Evolutionary conservation across 2,113 vertebrate species (phyloP).

Genomic region (Rhinogobius similis): DNA sequence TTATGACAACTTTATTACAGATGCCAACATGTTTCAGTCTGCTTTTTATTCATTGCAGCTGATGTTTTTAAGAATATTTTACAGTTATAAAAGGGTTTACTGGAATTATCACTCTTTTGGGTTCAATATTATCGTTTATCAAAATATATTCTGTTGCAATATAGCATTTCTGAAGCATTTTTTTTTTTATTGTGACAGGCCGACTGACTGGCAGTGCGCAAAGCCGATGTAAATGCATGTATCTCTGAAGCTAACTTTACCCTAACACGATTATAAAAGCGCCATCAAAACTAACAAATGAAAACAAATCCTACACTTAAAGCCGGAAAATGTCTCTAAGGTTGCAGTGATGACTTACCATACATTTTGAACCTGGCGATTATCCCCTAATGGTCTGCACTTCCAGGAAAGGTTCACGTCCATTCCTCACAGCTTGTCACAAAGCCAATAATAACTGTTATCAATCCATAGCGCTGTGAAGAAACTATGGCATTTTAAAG

Average conservation of each 20-base stretch:
- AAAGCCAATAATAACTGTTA: slow-evolving; percentile 23
- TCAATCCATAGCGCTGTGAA: slow-evolving; percentile 8
- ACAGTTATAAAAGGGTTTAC: too few relatives aligned
- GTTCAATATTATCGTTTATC: too few relatives aligned
- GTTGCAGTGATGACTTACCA: not conserved
- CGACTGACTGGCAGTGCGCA: not conserved
- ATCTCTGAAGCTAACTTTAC: not conserved
- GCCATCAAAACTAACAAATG: not conserved
- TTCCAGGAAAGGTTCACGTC: slow-evolving; percentile 13
- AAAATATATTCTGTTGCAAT: too few relatives aligned
- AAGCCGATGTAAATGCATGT: not conserved
- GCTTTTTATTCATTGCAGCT: too few relatives aligned
- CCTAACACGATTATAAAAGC: not conserved
- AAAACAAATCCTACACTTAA: not conserved
- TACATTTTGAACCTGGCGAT: slow-evolving; percentile 16
- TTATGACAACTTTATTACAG: too few relatives aligned
- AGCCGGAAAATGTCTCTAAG: not conserved
- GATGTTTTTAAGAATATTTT: too few relatives aligned
- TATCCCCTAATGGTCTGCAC: slow-evolving; percentile 22
- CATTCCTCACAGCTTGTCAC: slow-evolving; percentile 7
- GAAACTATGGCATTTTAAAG: slow-evolving; percentile 27
- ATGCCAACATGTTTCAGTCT: too few relatives aligned
- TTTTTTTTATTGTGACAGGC: too few relatives aligned
- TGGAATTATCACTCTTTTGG: too few relatives aligned
- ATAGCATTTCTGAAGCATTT: too few relatives aligned